Evolutionary conservation across 1,140 invertebrate genomes (phyloP).

Genomic region (Pseudomyrmex sp.): DNA sequence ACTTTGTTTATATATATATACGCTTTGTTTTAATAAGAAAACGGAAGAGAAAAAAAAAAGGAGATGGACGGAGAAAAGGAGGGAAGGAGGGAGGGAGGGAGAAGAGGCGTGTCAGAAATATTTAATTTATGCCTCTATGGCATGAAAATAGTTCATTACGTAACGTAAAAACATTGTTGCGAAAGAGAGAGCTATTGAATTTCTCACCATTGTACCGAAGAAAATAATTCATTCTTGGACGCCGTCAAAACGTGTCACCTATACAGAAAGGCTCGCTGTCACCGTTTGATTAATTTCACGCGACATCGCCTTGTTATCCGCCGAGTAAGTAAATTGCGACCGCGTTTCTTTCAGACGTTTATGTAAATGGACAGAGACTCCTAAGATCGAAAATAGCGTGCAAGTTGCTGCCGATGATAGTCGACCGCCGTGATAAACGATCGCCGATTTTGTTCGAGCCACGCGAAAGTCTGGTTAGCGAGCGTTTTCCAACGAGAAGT

Average conservation of each 20-base stretch:
- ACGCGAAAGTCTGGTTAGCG: slow-evolving; percentile 51
- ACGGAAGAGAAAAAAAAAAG: too few relatives aligned
- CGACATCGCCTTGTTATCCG: neutral
- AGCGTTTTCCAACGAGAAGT: slow-evolving; percentile 31
- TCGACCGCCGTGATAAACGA: slow-evolving; percentile 44
- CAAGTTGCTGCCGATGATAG: slow-evolving; percentile 40
- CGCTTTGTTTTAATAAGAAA: too few relatives aligned
- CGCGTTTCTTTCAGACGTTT: slow-evolving; percentile 6
- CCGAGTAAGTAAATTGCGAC: neutral
- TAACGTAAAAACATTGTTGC: neutral
- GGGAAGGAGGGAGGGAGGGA: neutral
- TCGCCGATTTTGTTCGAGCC: slow-evolving; percentile 48
- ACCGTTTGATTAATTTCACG: slow-evolving; percentile 5
- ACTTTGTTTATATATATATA: neutral
- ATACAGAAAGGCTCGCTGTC: neutral
- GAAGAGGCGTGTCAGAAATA: slow-evolving; percentile 7
- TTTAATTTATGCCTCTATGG: slow-evolving; percentile 31
- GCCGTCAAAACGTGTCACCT: neutral
- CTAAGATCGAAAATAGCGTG: slow-evolving; percentile 6
- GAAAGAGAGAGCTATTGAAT: neutral
- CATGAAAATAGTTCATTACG: slow-evolving; percentile 25
- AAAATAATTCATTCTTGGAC: slow-evolving; percentile 10
- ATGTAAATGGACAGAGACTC: slow-evolving; percentile 38
- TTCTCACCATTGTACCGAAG: neutral
- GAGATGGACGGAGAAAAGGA: too few relatives aligned